phyloP scores from a whole-genome alignment of 2,113 vertebrate species.

The Laterallus jamaicensis region DNA sequence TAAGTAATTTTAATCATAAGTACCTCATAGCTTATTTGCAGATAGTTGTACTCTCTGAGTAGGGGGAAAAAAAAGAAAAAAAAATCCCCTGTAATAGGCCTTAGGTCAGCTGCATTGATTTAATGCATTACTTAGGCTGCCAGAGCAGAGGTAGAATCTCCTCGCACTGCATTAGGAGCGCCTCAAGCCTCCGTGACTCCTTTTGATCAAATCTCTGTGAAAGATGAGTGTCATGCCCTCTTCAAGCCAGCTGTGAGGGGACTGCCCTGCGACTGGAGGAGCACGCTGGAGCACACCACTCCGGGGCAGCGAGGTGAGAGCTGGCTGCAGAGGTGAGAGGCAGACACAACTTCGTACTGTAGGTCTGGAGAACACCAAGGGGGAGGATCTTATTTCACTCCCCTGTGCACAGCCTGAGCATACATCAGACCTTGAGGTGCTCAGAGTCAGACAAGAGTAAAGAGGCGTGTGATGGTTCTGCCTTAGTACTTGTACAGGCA shows the following conservation, averaged over 20 bases:
- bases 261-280: slow-evolving; percentile 84
- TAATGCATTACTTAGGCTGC: slow-evolving; percentile 83
- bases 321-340: slow-evolving; percentile 85
- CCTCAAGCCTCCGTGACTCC: slow-evolving; percentile 86
- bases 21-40: slow-evolving; percentile 60
- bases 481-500: slow-evolving; percentile 84
- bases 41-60: slow-evolving; percentile 55
- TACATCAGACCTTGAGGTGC: slow-evolving; percentile 88
- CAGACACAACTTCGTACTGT: slow-evolving; percentile 72
- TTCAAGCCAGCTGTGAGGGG: slow-evolving; percentile 89
- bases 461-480: slow-evolving; percentile 83
- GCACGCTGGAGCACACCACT: slow-evolving; percentile 70
- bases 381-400: slow-evolving; percentile 91
- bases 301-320: slow-evolving; percentile 75
- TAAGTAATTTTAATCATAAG: slow-evolving; percentile 66
- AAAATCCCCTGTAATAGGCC: slow-evolving; percentile 56
- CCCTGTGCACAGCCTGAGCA: slow-evolving; percentile 84
- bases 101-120: slow-evolving; percentile 84
- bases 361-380: slow-evolving; percentile 77
- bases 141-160: slow-evolving; percentile 78
- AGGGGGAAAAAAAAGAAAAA: neutral
- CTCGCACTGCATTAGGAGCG: slow-evolving; percentile 83
- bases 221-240: slow-evolving; percentile 94
- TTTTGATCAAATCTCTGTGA: slow-evolving; percentile 96
- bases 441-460: slow-evolving; percentile 82